phyloP scores from a whole-genome alignment of 2,113 vertebrate species.

The Hepsetus odoe region DNA sequence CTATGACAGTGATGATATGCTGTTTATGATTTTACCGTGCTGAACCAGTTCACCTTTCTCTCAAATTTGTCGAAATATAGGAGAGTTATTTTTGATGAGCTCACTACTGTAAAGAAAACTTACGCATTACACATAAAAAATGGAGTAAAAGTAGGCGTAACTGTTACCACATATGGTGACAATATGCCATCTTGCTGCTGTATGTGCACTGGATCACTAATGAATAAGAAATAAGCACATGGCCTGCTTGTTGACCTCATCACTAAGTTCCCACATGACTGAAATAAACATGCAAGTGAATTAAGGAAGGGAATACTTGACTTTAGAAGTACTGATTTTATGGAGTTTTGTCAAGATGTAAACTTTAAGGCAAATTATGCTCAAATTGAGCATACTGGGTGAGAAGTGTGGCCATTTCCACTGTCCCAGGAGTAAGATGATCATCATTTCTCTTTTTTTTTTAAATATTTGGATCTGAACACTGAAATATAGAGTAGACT shows the following conservation, averaged over 20 bases:
- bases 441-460: background rate
- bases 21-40: too few species aligned
- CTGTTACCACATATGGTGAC: constrained; percentile 19
- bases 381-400: constrained; percentile 1
- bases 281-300: constrained; percentile 2
- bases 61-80: constrained; percentile 4
- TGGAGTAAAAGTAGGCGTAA: background rate
- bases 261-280: background rate
- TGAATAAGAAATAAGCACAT: constrained; percentile 29
- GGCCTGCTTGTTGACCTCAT: constrained; percentile 1
- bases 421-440: background rate
- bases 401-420: background rate
- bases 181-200: constrained; percentile 23
- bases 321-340: background rate
- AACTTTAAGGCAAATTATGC: background rate
- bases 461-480: background rate
- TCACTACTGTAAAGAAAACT: constrained; percentile 7
- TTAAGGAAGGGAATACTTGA: background rate
- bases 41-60: too few species aligned
- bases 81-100: constrained; percentile 14
- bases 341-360: background rate
- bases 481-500: background rate
- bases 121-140: background rate
- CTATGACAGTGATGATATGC: too few species aligned
- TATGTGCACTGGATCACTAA: constrained; percentile 22